These are phyloP conservation scores for Todus mexicanus DNA, from an alignment of 2,797 vertebrate genomes.

Conservation along the genomic window DNA sequence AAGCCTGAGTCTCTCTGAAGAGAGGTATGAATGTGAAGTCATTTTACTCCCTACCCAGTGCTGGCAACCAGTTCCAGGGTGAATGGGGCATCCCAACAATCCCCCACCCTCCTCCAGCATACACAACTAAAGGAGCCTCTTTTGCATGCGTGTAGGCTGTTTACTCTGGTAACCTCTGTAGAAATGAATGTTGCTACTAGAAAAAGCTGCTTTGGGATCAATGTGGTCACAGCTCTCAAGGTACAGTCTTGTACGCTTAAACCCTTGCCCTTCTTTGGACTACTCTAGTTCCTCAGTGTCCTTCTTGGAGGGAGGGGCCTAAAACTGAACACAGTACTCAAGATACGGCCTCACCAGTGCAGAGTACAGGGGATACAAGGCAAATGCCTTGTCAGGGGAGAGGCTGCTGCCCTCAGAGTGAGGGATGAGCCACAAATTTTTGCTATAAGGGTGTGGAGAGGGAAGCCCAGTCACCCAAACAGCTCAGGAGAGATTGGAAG, in stretches of 20 bases:
- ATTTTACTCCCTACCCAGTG: neutral
- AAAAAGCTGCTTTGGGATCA: neutral
- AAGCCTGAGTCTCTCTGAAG: neutral
- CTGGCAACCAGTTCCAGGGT: neutral
- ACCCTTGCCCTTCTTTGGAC: too few relatives aligned
- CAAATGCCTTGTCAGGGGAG: neutral
- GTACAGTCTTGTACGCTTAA: too few relatives aligned
- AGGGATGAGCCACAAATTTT: neutral
- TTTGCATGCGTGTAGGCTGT: neutral
- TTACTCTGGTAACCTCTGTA: neutral
- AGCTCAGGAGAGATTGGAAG: neutral
- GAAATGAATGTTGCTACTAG: neutral
- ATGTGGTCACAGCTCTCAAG: neutral
- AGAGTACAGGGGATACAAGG: too few relatives aligned
- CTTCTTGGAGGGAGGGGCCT: too few relatives aligned
- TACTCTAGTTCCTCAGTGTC: too few relatives aligned
- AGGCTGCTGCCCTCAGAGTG: neutral
- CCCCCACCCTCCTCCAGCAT: too few relatives aligned
- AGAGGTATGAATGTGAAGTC: fast-evolving
- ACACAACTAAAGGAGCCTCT: neutral
- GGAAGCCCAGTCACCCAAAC: fast-evolving
- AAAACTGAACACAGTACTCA: too few relatives aligned
- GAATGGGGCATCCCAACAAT: neutral
- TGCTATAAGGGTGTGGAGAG: neutral
- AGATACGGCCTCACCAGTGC: too few relatives aligned